phyloP scores from a whole-genome alignment of 2,797 vertebrate genomes.

The Enteromius thamalakanensis region DNA sequence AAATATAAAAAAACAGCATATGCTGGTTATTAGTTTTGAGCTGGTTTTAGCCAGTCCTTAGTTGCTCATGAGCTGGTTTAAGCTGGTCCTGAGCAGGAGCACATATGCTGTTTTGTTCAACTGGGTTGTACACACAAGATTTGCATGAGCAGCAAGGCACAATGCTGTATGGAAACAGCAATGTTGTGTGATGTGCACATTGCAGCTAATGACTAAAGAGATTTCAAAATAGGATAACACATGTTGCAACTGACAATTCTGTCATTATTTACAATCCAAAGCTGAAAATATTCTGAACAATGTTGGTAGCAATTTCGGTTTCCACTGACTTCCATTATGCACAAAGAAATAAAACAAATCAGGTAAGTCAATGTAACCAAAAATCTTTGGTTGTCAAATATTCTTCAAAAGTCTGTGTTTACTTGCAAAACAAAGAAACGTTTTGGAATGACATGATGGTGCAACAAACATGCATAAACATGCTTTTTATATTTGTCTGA shows the following conservation, averaged over 20 bases:
- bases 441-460: neutral
- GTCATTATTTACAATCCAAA: neutral
- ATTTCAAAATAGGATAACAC: neutral
- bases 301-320: neutral
- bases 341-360: neutral
- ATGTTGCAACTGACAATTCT: neutral
- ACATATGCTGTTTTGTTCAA: neutral
- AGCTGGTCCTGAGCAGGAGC: too few relatives aligned
- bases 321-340: neutral
- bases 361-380: neutral
- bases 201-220: neutral
- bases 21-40: too few relatives aligned
- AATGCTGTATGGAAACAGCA: neutral
- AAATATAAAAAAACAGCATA: too few relatives aligned
- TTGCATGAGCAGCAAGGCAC: conserved; percentile 4
- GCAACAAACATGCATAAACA: neutral
- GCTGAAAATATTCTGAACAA: neutral
- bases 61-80: too few relatives aligned
- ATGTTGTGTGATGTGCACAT: neutral
- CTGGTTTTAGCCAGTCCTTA: too few relatives aligned
- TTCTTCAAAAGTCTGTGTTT: neutral
- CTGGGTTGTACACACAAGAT: neutral
- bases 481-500: neutral
- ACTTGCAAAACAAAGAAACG: neutral
- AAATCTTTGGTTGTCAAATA: neutral